A percentile compares a stretch with the other conserved stretches of the same genome.
Evolutionary conservation across 2,888 invertebrate species (phyloP).

Genomic region (Lepidochrysops patricia): DNA sequence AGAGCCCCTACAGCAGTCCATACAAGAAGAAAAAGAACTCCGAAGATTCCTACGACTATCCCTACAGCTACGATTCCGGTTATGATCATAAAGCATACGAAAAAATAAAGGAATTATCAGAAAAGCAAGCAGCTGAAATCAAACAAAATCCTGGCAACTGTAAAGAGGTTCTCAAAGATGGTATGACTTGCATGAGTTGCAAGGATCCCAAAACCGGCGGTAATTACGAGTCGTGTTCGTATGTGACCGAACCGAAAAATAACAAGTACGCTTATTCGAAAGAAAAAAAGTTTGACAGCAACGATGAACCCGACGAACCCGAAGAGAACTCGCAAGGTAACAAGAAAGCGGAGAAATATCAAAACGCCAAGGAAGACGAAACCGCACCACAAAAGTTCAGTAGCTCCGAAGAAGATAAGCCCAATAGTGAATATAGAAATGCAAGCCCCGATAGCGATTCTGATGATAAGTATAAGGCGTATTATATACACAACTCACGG

Average conservation of each 20-base stretch:
- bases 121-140: constrained; percentile 76
- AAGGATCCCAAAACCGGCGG: constrained; percentile 83
- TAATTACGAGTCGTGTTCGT: constrained; percentile 86
- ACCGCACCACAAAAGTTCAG: constrained; percentile 39
- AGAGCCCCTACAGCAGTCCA: constrained; percentile 57
- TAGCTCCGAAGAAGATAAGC: constrained; percentile 37
- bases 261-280: constrained; percentile 80
- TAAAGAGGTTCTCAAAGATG: constrained; percentile 76
- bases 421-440: constrained; percentile 39
- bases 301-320: constrained; percentile 70
- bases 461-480: constrained; percentile 54
- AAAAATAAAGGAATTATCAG: constrained; percentile 75
- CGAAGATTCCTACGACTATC: constrained; percentile 61
- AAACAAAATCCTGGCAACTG: constrained; percentile 78
- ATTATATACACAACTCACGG: constrained; percentile 52
- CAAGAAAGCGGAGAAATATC: constrained; percentile 48
- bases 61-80: constrained; percentile 65
- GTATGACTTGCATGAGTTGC: constrained; percentile 82
- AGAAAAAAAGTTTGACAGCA: constrained; percentile 76
- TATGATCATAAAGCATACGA: constrained; percentile 72
- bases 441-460: constrained; percentile 40
- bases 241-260: constrained; percentile 81
- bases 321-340: constrained; percentile 54
- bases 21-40: constrained; percentile 57
- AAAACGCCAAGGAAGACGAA: constrained; percentile 40